A percentile compares a stretch with the other conserved stretches of the same genome.
phyloP scores from a whole-genome alignment of 2,797 vertebrate genomes.

The Ceryle rudis region DNA sequence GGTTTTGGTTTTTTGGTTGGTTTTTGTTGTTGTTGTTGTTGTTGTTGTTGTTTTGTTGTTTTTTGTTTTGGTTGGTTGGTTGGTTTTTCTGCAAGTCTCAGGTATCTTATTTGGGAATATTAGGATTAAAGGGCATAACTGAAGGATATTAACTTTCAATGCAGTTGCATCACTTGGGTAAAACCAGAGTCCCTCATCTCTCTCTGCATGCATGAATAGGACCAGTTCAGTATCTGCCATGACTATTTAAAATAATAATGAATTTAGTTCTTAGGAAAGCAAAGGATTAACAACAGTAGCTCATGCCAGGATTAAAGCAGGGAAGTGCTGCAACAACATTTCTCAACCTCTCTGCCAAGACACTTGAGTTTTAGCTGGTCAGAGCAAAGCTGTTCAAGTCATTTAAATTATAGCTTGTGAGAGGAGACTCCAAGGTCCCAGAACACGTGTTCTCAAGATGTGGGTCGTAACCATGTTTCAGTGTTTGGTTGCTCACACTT shows the following conservation, averaged over 20 bases:
- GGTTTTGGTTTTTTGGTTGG: not conserved
- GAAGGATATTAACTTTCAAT: not conserved
- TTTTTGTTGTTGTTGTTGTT: too few relatives aligned
- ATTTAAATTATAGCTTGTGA: not conserved
- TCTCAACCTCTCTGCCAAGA: not conserved
- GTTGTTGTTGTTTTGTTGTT: too few relatives aligned
- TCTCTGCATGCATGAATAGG: not conserved
- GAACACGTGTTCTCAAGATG: not conserved
- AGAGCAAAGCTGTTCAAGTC: not conserved
- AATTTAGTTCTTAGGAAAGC: constrained; percentile 2
- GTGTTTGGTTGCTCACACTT: not conserved
- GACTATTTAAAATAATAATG: constrained; percentile 23
- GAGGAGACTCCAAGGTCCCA: not conserved
- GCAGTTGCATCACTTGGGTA: not conserved
- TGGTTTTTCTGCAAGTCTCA: not conserved
- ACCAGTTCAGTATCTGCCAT: constrained; percentile 4
- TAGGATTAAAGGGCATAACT: not conserved
- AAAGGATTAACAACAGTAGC: not conserved
- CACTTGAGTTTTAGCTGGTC: not conserved
- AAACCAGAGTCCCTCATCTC: not conserved
- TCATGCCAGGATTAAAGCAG: not conserved
- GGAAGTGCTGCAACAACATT: not conserved
- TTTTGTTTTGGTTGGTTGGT: too few relatives aligned
- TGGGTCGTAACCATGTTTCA: not conserved
- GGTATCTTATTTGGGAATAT: not conserved